phyloP scores from a whole-genome alignment of 2,888 invertebrate genomes.

The Empis livida region DNA sequence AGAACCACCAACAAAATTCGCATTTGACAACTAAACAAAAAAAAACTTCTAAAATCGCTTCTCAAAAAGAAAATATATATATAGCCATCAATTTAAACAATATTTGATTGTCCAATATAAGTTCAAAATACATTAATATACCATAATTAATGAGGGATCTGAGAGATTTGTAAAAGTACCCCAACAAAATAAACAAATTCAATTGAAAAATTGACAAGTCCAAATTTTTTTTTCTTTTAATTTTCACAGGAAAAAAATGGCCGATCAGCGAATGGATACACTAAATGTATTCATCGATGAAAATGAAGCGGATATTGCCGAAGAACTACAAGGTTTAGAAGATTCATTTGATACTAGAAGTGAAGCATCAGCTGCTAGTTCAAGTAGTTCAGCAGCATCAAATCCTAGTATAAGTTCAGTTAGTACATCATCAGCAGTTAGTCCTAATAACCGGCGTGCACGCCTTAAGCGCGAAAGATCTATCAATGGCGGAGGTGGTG shows the following conservation, averaged over 20 bases:
- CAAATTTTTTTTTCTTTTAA: not conserved
- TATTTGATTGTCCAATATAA: no score
- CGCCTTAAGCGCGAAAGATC: constrained; percentile 42
- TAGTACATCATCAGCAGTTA: constrained; percentile 32
- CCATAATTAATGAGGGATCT: no score
- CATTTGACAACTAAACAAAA: no score
- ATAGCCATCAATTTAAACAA: no score
- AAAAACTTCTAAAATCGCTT: no score
- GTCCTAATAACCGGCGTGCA: constrained; percentile 35
- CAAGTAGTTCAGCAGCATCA: constrained; percentile 52
- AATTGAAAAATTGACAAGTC: not conserved
- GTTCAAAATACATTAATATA: no score
- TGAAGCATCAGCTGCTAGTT: constrained; percentile 69
- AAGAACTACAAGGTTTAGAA: constrained; percentile 62
- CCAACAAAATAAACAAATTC: not conserved
- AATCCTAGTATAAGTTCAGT: constrained; percentile 68
- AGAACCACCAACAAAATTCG: no score
- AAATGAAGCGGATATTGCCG: constrained; percentile 60
- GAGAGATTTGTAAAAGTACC: no score
- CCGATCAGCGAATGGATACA: constrained; percentile 38
- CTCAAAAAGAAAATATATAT: no score
- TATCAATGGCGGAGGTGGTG: constrained; percentile 12
- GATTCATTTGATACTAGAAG: constrained; percentile 66
- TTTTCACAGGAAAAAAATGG: constrained; percentile 25
- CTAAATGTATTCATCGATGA: constrained; percentile 53